Evolutionary conservation across 2,888 invertebrate genomes (phyloP), one percentile per base, ranked within the genome.

Genomic region (Campaea margaritaria): DNA sequence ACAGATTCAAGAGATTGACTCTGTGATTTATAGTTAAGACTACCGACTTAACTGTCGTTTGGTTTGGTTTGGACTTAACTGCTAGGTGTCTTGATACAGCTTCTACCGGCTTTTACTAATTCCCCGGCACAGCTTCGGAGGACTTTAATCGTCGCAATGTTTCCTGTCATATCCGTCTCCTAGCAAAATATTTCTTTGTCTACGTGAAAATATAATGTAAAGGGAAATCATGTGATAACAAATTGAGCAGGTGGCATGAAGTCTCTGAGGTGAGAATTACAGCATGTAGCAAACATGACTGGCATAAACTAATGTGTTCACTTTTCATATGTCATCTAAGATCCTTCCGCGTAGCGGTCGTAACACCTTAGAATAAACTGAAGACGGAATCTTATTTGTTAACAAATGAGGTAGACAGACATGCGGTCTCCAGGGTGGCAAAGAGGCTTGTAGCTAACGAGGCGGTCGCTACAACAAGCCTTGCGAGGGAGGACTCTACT

Each of bases 291-390:
- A 79, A 83, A 78, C 72, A 21, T 38, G 68, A 65, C 76, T 68
- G 76, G 74, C 74, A 70, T 58, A 76, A 70, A 79, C 73, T 82
- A 82, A 86, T 85, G 57, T 70, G 69, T 72, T 73, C 77, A 78
- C 80, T 83, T 83, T 79, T 76, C 82, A 76, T 81, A 77, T 76
- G 78, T 80, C 82, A 78, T 82, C 79, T 78, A 69, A 68, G 64
- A 39, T 43, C 12, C 14, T 14, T 14, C 13, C n/a, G 47, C 41
- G 47, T 46, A 41, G 54, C 58, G 57, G 57, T 57, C 56, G 46
- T 57, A 45, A 27, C 21, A 36, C n/a, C 31, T 47, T 16, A 11
- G 34, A 9, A 46, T 46, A 31, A 46, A 31, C 45, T 7, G 15
- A 11, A 36, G 9, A 47, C 34, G 15, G 5, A 16, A 16, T 46